phyloP scores from a whole-genome alignment of 2,888 invertebrate genomes.

The Aphidoletes aphidimyza region DNA sequence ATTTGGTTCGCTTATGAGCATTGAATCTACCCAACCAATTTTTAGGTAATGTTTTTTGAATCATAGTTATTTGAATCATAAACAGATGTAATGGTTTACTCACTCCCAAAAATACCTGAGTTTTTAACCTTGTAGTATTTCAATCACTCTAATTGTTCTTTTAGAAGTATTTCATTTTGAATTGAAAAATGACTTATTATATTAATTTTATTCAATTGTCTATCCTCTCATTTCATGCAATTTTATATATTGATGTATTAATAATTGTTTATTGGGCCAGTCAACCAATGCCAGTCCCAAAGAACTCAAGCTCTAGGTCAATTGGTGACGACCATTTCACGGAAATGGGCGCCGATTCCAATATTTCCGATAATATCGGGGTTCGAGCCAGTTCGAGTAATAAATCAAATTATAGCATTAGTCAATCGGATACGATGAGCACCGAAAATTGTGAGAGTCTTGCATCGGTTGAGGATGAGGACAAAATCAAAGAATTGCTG shows the following conservation, averaged over 20 bases:
- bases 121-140: too few species aligned
- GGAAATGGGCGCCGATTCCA: constrained; percentile 59
- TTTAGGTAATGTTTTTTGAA: too few species aligned
- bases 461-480: constrained; percentile 67
- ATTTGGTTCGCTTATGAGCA: constrained; percentile 62
- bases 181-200: too few species aligned
- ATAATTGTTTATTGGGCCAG: too few species aligned
- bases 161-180: too few species aligned
- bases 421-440: constrained; percentile 63
- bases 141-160: too few species aligned
- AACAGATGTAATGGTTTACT: too few species aligned
- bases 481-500: constrained; percentile 72
- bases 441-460: constrained; percentile 66
- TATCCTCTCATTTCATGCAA: too few species aligned
- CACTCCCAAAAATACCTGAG: too few species aligned
- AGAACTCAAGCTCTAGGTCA: constrained; percentile 62
- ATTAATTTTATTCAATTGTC: too few species aligned
- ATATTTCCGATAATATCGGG: constrained; percentile 64
- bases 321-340: constrained; percentile 65
- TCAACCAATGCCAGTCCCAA: constrained; percentile 64
- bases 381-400: constrained; percentile 65
- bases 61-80: too few species aligned
- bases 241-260: too few species aligned
- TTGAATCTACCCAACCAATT: constrained; percentile 65
- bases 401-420: constrained; percentile 66